Percentiles rank a stretch among this genome's conserved stretches.
These are phyloP conservation scores for Leptopilina myrica DNA, from an alignment of 2,888 invertebrate genomes.

Conservation along the genomic window DNA sequence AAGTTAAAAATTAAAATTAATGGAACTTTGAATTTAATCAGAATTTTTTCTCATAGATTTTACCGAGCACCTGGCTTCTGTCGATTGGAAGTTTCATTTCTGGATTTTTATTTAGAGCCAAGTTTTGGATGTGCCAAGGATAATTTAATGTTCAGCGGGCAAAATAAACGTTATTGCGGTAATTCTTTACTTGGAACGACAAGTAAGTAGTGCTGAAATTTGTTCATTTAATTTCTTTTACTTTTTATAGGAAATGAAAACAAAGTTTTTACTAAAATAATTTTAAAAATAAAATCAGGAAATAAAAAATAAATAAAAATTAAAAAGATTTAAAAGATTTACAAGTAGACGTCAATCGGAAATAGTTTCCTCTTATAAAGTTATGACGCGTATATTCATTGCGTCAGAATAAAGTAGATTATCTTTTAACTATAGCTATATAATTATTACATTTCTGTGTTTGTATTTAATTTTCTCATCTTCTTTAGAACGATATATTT, in stretches of 20 bases:
- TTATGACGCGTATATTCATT: constrained; percentile 1
- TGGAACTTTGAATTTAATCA: background rate
- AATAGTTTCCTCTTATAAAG: background rate
- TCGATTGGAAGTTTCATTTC: constrained; percentile 72
- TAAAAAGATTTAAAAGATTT: too few relatives aligned
- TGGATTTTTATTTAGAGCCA: constrained; percentile 76
- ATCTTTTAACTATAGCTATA: background rate
- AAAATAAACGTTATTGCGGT: constrained; percentile 75
- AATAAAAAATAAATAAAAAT: background rate
- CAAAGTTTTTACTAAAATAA: too few relatives aligned
- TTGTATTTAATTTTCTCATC: too few relatives aligned
- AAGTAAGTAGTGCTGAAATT: constrained; percentile 61
- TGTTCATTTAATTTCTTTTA: too few relatives aligned
- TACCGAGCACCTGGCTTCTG: constrained; percentile 74
- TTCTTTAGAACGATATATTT: too few relatives aligned
- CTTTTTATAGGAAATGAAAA: too few relatives aligned
- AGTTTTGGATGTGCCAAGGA: constrained; percentile 76
- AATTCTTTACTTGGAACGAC: constrained; percentile 70
- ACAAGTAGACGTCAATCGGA: too few relatives aligned
- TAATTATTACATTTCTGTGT: background rate
- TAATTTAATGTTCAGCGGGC: constrained; percentile 72
- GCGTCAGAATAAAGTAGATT: background rate
- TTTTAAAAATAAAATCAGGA: too few relatives aligned
- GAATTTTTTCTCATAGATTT: constrained; percentile 69
- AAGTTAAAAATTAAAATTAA: background rate